A percentile compares a stretch with the other conserved stretches of the same genome.
Evolutionary conservation across 2,888 invertebrate genomes (phyloP).

Genomic region (Teinopalpus imperialis): DNA sequence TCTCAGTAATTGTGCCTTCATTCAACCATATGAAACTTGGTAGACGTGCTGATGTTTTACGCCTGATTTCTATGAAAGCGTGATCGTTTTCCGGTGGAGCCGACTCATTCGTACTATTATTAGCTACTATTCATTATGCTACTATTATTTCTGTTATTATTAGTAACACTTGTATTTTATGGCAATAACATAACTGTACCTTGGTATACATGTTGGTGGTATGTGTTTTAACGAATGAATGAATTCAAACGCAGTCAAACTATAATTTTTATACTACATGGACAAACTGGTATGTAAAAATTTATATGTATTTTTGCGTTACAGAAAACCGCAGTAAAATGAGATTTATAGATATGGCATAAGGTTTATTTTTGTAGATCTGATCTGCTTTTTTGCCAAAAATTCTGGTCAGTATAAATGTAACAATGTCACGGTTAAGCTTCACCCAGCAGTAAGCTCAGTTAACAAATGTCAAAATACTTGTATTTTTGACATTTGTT

Average conservation of each 20-base stretch:
- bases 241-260: conserved; percentile 42
- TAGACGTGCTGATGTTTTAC: too few relatives aligned
- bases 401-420: conserved; percentile 34
- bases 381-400: conserved; percentile 24
- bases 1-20: too few relatives aligned
- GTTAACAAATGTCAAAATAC: conserved; percentile 14
- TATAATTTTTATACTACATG: conserved; percentile 32
- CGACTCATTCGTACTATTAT: too few relatives aligned
- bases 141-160: too few relatives aligned
- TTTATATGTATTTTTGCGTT: conserved; percentile 2
- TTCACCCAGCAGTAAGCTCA: too few relatives aligned
- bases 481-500: too few relatives aligned
- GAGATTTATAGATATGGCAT: not conserved
- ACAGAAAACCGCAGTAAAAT: not conserved
- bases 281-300: conserved; percentile 27
- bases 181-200: too few relatives aligned
- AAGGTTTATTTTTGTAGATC: not conserved
- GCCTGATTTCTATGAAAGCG: too few relatives aligned
- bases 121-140: too few relatives aligned
- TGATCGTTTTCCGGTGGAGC: too few relatives aligned
- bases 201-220: conserved; percentile 71
- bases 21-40: too few relatives aligned
- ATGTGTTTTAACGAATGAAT: conserved; percentile 67
- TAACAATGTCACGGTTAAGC: conserved; percentile 50
- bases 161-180: too few relatives aligned